Percentiles rank a stretch among this genome's conserved stretches.
Conservation (phyloP, 2,797 vertebrate species). For the Amblyopsis hoosieri region DNA sequence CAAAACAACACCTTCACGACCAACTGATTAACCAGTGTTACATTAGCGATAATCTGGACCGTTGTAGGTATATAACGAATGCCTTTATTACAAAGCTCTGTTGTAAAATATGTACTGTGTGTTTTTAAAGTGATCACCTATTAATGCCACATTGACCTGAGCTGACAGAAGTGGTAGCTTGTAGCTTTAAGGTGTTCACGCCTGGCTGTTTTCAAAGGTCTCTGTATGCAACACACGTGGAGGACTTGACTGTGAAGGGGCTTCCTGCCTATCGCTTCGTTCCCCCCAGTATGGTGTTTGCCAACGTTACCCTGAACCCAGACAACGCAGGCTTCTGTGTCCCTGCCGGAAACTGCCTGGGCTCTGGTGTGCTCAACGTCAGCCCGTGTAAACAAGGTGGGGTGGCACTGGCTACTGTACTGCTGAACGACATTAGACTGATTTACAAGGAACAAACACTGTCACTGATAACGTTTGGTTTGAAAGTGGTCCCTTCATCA, state of each 20-base stretch:
- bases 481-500: too few relatives aligned
- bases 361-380: conserved; percentile 88
- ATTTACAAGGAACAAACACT: too few relatives aligned
- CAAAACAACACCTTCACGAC: too few relatives aligned
- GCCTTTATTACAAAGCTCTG: too few relatives aligned
- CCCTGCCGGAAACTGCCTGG: conserved; percentile 86
- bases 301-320: conserved; percentile 83
- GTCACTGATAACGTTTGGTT: too few relatives aligned
- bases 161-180: background rate
- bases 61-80: too few relatives aligned
- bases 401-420: background rate
- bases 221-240: conserved; percentile 84
- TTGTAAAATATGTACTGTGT: too few relatives aligned
- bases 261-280: conserved; percentile 86
- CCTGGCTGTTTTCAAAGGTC: conserved; percentile 75
- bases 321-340: conserved; percentile 92
- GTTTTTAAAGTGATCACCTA: too few relatives aligned
- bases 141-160: too few relatives aligned
- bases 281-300: conserved; percentile 83
- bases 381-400: conserved; percentile 89
- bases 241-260: conserved; percentile 78
- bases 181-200: background rate
- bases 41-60: too few relatives aligned
- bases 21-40: too few relatives aligned
- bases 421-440: too few relatives aligned